phyloP scores from a whole-genome alignment of 2,797 vertebrate genomes.

The Iguana delicatissima region DNA sequence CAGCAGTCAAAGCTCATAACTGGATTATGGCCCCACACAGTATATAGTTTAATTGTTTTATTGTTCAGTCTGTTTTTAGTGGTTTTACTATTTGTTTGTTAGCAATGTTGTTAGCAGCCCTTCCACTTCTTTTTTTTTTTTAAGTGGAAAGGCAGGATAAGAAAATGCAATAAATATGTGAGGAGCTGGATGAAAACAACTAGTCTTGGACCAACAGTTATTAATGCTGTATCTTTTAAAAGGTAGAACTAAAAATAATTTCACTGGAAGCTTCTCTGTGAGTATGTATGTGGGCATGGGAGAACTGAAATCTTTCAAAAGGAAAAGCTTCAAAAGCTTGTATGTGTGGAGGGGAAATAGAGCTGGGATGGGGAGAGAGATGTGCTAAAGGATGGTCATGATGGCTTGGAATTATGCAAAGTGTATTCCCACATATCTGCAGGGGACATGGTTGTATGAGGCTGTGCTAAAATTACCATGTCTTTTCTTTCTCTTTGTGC shows the following conservation, averaged over 20 bases:
- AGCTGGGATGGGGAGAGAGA: background rate
- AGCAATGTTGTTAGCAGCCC: no score
- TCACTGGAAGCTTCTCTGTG: background rate
- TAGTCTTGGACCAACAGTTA: background rate
- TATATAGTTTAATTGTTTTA: background rate
- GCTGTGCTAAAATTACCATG: background rate
- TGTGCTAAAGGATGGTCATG: background rate
- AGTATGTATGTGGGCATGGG: background rate
- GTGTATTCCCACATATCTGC: background rate
- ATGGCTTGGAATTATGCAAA: background rate
- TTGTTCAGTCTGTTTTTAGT: no score
- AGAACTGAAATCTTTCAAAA: no score
- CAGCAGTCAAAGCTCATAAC: background rate
- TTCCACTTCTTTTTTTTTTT: no score
- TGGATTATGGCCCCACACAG: background rate
- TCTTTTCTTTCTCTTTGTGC: background rate
- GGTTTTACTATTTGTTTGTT: no score
- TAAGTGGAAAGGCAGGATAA: no score
- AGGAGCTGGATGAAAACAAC: constrained; percentile 6
- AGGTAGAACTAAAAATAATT: background rate
- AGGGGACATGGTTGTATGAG: background rate
- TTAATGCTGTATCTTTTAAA: background rate
- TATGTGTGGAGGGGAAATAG: no score
- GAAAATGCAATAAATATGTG: background rate
- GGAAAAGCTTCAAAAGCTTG: no score